These are phyloP conservation scores for Gari tellinella DNA, from an alignment of 2,888 invertebrate species.

Conservation along the genomic window DNA sequence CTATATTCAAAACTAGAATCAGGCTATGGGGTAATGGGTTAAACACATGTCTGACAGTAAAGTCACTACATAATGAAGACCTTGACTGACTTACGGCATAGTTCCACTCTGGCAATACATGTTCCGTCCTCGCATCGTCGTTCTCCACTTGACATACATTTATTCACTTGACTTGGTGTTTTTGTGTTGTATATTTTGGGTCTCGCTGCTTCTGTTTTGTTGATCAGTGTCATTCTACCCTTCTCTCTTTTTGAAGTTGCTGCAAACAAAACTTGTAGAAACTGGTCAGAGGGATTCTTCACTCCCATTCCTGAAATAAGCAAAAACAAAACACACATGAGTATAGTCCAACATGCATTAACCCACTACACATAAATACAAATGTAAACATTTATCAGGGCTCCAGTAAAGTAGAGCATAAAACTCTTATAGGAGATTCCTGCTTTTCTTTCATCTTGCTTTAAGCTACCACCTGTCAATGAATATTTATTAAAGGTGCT, in stretches of 20 bases:
- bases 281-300: not conserved
- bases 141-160: slow-evolving; percentile 41
- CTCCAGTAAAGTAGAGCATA: too few relatives aligned
- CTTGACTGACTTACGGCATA: slow-evolving; percentile 75
- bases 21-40: too few relatives aligned
- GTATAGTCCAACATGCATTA: too few relatives aligned
- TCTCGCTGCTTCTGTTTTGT: slow-evolving; percentile 10
- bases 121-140: slow-evolving; percentile 68
- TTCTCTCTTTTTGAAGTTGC: not conserved
- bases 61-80: not conserved
- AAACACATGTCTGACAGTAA: not conserved
- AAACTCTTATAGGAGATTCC: too few relatives aligned
- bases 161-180: not conserved
- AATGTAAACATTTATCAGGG: too few relatives aligned
- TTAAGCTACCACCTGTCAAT: too few relatives aligned
- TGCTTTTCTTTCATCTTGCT: too few relatives aligned
- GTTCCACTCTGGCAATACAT: slow-evolving; percentile 68
- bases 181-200: slow-evolving; percentile 7
- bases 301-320: slow-evolving; percentile 21
- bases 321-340: too few relatives aligned
- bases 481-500: too few relatives aligned
- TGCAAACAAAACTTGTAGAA: not conserved
- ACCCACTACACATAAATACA: too few relatives aligned
- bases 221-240: not conserved
- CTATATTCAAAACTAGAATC: too few relatives aligned